Evolutionary conservation across 2,113 vertebrate species (phyloP).

Genomic region (Galbula dea): DNA sequence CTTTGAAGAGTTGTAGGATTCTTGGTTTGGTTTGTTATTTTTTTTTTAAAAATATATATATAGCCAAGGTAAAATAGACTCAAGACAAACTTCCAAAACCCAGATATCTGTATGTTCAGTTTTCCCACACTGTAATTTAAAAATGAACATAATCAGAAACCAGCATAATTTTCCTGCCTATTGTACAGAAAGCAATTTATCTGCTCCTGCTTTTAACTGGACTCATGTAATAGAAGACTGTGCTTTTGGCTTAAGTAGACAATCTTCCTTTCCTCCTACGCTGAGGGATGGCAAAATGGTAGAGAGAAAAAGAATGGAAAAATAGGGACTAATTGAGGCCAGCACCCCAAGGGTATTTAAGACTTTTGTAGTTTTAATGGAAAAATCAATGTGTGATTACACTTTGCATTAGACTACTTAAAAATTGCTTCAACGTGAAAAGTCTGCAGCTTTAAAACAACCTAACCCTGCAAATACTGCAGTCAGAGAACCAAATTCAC

Average conservation of each 20-base stretch:
- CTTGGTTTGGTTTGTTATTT: background rate
- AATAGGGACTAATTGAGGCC: slow-evolving; percentile 43
- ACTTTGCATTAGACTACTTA: slow-evolving; percentile 30
- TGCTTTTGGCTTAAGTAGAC: slow-evolving; percentile 24
- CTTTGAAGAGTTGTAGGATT: background rate
- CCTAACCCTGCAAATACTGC: background rate
- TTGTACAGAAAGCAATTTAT: slow-evolving; percentile 41
- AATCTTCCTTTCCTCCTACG: background rate
- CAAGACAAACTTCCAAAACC: background rate
- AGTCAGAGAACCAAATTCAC: background rate
- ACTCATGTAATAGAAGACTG: slow-evolving; percentile 10
- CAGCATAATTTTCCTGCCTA: slow-evolving; percentile 23
- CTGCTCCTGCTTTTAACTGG: slow-evolving; percentile 46
- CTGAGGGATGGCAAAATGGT: background rate
- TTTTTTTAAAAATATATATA: background rate
- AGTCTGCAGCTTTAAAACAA: background rate
- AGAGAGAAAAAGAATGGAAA: slow-evolving; percentile 18
- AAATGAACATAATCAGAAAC: background rate
- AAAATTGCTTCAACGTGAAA: slow-evolving; percentile 24
- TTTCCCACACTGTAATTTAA: slow-evolving; percentile 4
- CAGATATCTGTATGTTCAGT: background rate
- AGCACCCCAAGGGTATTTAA: slow-evolving; percentile 41
- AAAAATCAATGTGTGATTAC: slow-evolving; percentile 64
- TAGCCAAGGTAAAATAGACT: background rate
- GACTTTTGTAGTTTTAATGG: slow-evolving; percentile 61